These are phyloP conservation scores for Rhinopomastus cyanomelas DNA, from an alignment of 2,113 vertebrate genomes.

Conservation along the genomic window DNA sequence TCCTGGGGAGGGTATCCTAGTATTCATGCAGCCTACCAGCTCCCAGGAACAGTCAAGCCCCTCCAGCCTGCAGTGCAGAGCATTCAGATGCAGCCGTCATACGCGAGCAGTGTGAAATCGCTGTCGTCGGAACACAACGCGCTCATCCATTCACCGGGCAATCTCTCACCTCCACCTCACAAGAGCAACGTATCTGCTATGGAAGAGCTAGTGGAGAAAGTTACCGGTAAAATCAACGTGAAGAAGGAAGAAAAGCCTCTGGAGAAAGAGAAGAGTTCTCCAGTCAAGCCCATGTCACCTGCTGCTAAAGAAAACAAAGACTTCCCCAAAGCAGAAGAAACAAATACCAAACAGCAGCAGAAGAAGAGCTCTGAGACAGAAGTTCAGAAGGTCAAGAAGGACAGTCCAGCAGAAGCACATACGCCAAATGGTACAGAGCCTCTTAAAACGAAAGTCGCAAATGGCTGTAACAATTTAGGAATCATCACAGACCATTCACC, in stretches of 20 bases:
- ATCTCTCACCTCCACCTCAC: conserved; percentile 88
- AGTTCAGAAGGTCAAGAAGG: conserved; percentile 85
- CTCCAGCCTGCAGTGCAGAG: conserved; percentile 84
- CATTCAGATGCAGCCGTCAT: conserved; percentile 89
- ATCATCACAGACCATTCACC: conserved; percentile 96
- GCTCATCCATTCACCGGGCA: conserved; percentile 85
- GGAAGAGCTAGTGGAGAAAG: conserved; percentile 98
- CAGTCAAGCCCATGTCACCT: conserved; percentile 79
- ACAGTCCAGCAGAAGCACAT: conserved; percentile 78
- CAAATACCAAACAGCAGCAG: conserved; percentile 68
- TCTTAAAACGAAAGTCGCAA: conserved; percentile 84
- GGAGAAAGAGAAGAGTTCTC: conserved; percentile 79
- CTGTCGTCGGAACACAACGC: conserved; percentile 82
- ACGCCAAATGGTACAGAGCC: conserved; percentile 85
- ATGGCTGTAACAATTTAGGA: conserved; percentile 89
- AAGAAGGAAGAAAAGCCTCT: conserved; percentile 85
- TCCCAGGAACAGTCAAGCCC: conserved; percentile 87
- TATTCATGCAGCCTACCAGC: conserved; percentile 98
- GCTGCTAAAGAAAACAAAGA: conserved; percentile 85
- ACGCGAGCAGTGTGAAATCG: conserved; percentile 81
- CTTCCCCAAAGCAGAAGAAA: conserved; percentile 79
- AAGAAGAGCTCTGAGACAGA: conserved; percentile 81
- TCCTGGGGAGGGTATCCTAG: conserved; percentile 99
- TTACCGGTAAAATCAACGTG: conserved; percentile 88
- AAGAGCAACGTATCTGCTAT: conserved; percentile 96